These are phyloP conservation scores for Chlorospingus semifuscus DNA, from an alignment of 2,797 vertebrate genomes.

Conservation along the genomic window DNA sequence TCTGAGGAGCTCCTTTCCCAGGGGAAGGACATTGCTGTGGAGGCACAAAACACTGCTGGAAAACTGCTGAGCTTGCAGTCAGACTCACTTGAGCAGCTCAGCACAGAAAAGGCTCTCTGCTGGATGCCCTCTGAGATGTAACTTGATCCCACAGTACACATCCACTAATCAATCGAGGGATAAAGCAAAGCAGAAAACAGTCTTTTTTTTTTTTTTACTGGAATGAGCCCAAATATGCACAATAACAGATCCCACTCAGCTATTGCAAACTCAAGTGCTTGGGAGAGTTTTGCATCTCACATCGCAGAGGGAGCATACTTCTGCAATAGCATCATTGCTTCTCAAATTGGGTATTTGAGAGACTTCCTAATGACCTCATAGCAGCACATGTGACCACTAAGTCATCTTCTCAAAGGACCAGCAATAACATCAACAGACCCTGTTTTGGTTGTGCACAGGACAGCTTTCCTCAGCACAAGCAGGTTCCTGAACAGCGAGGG, in stretches of 20 bases:
- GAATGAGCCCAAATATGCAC: conserved; percentile 45
- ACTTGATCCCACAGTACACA: not conserved
- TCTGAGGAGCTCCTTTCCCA: not conserved
- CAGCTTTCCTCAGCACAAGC: not conserved
- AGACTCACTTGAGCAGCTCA: not conserved
- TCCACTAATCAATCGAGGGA: conserved; percentile 10
- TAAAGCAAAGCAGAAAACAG: conserved; percentile 27
- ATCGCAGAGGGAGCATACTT: conserved; percentile 48
- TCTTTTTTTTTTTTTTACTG: not conserved
- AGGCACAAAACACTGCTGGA: not conserved
- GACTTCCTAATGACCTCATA: conserved; percentile 65
- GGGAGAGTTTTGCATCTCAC: conserved; percentile 9
- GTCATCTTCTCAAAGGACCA: conserved; percentile 61
- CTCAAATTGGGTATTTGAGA: conserved; percentile 45
- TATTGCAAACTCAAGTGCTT: conserved; percentile 15
- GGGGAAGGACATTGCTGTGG: not conserved
- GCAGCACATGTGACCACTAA: conserved; percentile 66
- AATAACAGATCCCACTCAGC: conserved; percentile 34
- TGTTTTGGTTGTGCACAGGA: conserved; percentile 35
- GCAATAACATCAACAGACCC: conserved; percentile 61
- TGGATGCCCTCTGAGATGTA: conserved; percentile 33
- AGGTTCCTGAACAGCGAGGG: not conserved
- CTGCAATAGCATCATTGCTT: conserved; percentile 45
- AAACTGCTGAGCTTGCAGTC: conserved; percentile 38
- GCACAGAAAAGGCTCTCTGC: not conserved